Conservation (phyloP, 1,140 invertebrate genomes). For the Aphidius ervi region DNA sequence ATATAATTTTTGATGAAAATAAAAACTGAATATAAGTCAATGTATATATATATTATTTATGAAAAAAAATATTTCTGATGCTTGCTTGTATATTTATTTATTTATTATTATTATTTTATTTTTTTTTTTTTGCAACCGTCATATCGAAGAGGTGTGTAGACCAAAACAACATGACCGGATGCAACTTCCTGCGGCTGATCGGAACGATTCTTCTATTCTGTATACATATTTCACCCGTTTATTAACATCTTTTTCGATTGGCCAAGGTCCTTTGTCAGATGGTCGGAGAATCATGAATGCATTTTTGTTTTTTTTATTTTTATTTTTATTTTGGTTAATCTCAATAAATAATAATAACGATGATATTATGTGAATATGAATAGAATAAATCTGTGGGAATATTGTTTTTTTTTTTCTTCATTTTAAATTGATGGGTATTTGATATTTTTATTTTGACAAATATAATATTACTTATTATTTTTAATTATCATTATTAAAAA, state of each 20-base stretch:
- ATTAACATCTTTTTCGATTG: constrained; percentile 23
- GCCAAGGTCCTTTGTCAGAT: constrained; percentile 9
- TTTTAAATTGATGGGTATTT: too few relatives aligned
- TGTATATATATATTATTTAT: too few relatives aligned
- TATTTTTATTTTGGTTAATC: too few relatives aligned
- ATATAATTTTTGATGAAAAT: too few relatives aligned
- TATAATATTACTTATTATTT: neutral
- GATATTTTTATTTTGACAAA: neutral
- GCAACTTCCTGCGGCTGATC: constrained; percentile 20
- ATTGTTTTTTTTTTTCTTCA: neutral
- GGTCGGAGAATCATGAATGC: neutral
- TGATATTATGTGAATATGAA: neutral
- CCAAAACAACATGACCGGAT: constrained; percentile 21
- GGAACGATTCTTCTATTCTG: neutral
- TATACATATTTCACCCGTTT: constrained; percentile 21
- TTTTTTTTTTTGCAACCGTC: constrained; percentile 1
- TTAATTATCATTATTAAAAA: neutral
- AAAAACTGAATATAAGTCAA: too few relatives aligned
- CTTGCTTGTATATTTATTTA: neutral
- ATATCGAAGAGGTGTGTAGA: constrained; percentile 8
- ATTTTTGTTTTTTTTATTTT: neutral
- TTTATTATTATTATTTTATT: constrained; percentile 1
- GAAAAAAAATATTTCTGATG: too few relatives aligned
- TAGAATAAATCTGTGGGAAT: constrained; percentile 5
- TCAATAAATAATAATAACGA: too few relatives aligned